Evolutionary conservation across 2,113 vertebrate species (phyloP), one percentile per base, ranked within the genome.

Genomic region (Lycocorax pyrrhopterus): DNA sequence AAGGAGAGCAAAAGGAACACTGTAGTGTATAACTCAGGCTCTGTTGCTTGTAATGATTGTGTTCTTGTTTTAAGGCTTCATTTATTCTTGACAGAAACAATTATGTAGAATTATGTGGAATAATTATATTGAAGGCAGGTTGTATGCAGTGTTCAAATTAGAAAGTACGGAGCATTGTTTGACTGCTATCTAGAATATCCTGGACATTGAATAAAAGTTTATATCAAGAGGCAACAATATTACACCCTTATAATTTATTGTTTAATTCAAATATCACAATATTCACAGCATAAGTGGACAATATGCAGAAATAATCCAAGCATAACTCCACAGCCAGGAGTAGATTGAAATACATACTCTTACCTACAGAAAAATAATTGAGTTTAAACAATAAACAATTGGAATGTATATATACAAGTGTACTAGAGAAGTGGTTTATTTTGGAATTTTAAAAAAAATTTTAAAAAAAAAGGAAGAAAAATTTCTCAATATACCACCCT

Each of bases 21-120:
- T 75, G n/a, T 63, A 96, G 83, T 69, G 92, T 92, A 82, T 96
- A 95, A 96, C 93, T 97, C 93, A 95, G 94, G 55, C 92, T 96
- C 79, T 92, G 90, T 90, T 88, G 72, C 94, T 97, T 96, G 56
- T 94, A 97, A 95, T 81, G 85, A 96, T 87, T 92, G 55, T 88
- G 85, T 96, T 98, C 85, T 97, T 96, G 91, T 96, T 97, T 97
- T 96, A 98, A 98, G 69, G 92, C 94, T 98, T 98, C 90, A 97
- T 97, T 97, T 97, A 95, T 97, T 97, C 93, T 96, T 98, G 96
- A 97, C 93, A 98, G 94, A 98, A 97, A 97, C 84, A 97, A 97
- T 97, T 97, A 97, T 76, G 82, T 97, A 93, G 96, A 97, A 96
- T 97, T 97, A 97, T 86, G 82, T 94, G 85, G 96, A 96, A 96